A percentile compares a stretch with the other conserved stretches of the same genome.
Evolutionary conservation across 2,888 invertebrate genomes (phyloP).

Genomic region (Leptogaster cylindrica): DNA sequence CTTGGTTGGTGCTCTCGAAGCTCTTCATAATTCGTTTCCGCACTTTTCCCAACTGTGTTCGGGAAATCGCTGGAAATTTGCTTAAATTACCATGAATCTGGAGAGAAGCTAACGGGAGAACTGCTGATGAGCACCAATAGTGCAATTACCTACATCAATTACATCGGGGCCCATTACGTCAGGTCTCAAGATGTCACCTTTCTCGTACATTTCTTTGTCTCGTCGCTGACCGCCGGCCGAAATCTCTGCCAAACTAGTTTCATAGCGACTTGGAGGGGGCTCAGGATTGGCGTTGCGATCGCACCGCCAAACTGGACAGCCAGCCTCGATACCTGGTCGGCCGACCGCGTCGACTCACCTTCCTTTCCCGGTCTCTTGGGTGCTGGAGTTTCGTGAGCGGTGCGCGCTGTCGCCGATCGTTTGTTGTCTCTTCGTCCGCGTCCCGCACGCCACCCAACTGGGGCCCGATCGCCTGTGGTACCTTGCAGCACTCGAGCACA

Average conservation of each 20-base stretch:
- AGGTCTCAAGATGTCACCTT: constrained; percentile 17
- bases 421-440: too few species aligned
- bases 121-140: neutral
- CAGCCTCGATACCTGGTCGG: neutral
- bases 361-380: neutral
- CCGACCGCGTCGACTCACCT: neutral
- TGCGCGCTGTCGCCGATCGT: constrained; percentile 4
- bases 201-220: constrained; percentile 30
- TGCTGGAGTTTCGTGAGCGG: neutral
- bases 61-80: too few species aligned
- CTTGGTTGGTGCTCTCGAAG: too few species aligned
- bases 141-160: constrained; percentile 17
- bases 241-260: constrained; percentile 14
- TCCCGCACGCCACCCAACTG: neutral
- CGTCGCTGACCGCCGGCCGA: constrained; percentile 15
- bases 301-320: neutral
- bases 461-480: neutral
- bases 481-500: constrained; percentile 4
- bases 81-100: too few species aligned
- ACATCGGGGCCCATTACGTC: constrained; percentile 21
- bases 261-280: neutral
- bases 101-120: too few species aligned
- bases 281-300: neutral
- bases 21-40: too few species aligned
- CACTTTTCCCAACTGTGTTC: too few species aligned